phyloP scores from a whole-genome alignment of 2,797 vertebrate species.

The Macropodus opercularis region DNA sequence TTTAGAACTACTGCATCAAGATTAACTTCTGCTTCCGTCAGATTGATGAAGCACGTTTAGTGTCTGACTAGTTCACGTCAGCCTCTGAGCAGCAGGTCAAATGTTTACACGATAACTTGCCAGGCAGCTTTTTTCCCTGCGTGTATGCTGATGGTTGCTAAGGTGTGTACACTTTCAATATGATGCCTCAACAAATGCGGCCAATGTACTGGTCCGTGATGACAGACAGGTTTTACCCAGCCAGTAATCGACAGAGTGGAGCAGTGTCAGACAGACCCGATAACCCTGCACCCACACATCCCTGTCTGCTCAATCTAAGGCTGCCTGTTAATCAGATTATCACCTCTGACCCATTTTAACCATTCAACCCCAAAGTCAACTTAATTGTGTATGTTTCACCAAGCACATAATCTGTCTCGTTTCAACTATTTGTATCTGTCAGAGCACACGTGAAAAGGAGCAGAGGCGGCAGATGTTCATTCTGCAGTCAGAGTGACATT shows the following conservation, averaged over 20 bases:
- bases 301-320: slow-evolving; percentile 31
- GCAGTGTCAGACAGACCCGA: slow-evolving; percentile 26
- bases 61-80: not conserved
- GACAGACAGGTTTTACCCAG: not conserved
- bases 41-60: too few species aligned
- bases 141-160: not conserved
- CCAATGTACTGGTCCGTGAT: not conserved
- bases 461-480: slow-evolving; percentile 45
- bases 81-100: slow-evolving; percentile 4
- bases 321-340: slow-evolving; percentile 69
- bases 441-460: slow-evolving; percentile 9
- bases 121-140: slow-evolving; percentile 26
- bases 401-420: slow-evolving; percentile 49
- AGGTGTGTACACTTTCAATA: not conserved
- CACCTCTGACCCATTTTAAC: slow-evolving; percentile 60
- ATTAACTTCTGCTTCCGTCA: too few species aligned
- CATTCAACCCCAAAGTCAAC: slow-evolving; percentile 57
- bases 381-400: slow-evolving; percentile 48
- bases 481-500: slow-evolving; percentile 48
- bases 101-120: slow-evolving; percentile 35
- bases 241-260: slow-evolving; percentile 1
- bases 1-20: too few species aligned
- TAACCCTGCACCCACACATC: slow-evolving; percentile 22
- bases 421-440: slow-evolving; percentile 15
- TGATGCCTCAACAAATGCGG: not conserved